Evolutionary conservation across 2,797 vertebrate genomes (phyloP).

Genomic region (Sylvia borin): DNA sequence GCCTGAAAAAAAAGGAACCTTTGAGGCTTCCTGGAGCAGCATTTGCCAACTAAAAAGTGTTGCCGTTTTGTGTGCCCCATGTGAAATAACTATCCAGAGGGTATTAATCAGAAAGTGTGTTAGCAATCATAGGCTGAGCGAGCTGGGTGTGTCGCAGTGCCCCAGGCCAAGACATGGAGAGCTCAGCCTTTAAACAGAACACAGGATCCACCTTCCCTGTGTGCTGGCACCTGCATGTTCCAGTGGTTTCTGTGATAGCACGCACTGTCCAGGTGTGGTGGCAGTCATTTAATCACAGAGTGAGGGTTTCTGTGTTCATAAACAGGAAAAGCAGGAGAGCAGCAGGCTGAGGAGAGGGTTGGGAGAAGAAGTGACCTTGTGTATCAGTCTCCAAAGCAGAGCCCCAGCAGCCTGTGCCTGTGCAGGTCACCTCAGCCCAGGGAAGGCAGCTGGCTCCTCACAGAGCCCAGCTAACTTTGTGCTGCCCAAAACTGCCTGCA

Average conservation of each 20-base stretch:
- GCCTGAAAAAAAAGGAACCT: not conserved
- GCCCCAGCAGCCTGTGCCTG: not conserved
- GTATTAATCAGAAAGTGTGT: not conserved
- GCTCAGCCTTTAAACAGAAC: not conserved
- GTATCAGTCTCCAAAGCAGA: not conserved
- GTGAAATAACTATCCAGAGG: not conserved
- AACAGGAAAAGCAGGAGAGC: not conserved
- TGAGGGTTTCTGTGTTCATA: not conserved
- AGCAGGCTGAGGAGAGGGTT: not conserved
- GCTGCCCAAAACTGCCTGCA: not conserved
- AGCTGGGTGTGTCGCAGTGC: not conserved
- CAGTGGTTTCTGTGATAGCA: not conserved
- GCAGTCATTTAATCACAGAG: not conserved
- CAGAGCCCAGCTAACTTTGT: not conserved
- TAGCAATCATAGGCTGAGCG: not conserved
- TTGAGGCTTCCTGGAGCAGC: not conserved
- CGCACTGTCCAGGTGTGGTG: not conserved
- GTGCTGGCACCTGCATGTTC: not conserved
- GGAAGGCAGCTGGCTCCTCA: not conserved
- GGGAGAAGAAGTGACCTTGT: not conserved
- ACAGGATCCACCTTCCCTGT: not conserved
- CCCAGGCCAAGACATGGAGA: not conserved
- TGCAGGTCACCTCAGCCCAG: not conserved
- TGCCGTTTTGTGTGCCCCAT: not conserved
- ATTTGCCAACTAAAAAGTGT: not conserved